Evolutionary conservation across 2,113 vertebrate species (phyloP).

Genomic region (Otolemur garnettii): DNA sequence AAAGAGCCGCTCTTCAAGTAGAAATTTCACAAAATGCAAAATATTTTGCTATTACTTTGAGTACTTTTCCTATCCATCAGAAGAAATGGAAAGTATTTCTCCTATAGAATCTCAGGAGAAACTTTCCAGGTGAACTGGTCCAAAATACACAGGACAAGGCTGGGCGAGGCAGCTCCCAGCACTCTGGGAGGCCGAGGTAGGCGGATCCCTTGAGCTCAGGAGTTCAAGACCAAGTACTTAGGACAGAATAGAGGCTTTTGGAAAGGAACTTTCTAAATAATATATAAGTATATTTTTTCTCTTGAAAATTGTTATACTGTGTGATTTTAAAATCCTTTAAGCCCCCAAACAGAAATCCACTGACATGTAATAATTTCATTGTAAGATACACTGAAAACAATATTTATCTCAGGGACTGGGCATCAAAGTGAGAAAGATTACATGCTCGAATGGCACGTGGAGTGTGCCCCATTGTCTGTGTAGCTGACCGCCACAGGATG

Average conservation of each 20-base stretch:
- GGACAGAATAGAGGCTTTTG: constrained; percentile 52
- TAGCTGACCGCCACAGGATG: neutral
- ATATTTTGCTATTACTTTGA: constrained; percentile 46
- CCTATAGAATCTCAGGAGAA: constrained; percentile 49
- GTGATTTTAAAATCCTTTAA: constrained; percentile 70
- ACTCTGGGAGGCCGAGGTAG: too few species aligned
- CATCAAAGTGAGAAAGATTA: constrained; percentile 55
- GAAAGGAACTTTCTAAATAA: constrained; percentile 59
- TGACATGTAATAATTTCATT: constrained; percentile 66
- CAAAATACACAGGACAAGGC: neutral
- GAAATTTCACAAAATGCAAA: constrained; percentile 17
- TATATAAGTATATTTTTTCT: constrained; percentile 32
- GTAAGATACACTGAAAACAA: constrained; percentile 62
- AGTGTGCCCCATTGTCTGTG: fast-evolving
- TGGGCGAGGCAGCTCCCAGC: too few species aligned
- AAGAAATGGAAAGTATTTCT: constrained; percentile 66
- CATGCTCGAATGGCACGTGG: neutral
- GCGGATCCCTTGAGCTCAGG: too few species aligned
- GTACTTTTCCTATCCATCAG: neutral
- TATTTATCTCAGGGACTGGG: constrained; percentile 67
- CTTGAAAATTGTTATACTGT: constrained; percentile 42
- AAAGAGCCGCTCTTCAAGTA: constrained; percentile 35
- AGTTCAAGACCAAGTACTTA: neutral
- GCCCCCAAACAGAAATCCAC: constrained; percentile 53
- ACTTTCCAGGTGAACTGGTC: constrained; percentile 48